These are phyloP conservation scores for Rhodinocichla rosea DNA, from an alignment of 2,113 vertebrate species.

Conservation along the genomic window DNA sequence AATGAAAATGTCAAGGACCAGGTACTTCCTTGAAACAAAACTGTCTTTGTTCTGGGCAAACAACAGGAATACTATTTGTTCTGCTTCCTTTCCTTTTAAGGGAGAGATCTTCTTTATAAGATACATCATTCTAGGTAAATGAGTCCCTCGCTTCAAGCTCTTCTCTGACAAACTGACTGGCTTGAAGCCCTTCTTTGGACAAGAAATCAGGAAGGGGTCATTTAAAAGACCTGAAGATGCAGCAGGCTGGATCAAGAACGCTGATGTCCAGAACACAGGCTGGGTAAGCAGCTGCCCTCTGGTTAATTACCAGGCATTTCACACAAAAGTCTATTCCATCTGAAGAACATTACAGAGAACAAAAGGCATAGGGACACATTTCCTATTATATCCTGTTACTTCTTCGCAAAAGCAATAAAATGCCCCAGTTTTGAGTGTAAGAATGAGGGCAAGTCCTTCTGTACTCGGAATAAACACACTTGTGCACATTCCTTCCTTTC, in stretches of 20 bases:
- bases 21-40: not conserved
- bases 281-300: not conserved
- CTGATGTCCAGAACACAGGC: not conserved
- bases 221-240: not conserved
- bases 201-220: not conserved
- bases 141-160: not conserved
- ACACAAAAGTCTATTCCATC: not conserved
- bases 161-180: not conserved
- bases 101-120: not conserved
- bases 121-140: not conserved
- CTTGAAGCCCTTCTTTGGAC: not conserved
- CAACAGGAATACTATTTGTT: not conserved
- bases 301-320: not conserved
- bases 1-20: not conserved
- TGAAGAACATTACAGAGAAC: not conserved
- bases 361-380: not conserved
- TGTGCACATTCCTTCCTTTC: not conserved
- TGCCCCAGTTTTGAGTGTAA: not conserved
- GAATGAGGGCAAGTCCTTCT: not conserved
- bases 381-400: not conserved
- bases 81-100: not conserved
- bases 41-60: not conserved
- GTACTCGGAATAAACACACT: not conserved
- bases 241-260: not conserved
- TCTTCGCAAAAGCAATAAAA: not conserved